These are phyloP conservation scores for Artibeus jamaicensis DNA, from an alignment of 2,797 vertebrate genomes.

Conservation along the genomic window DNA sequence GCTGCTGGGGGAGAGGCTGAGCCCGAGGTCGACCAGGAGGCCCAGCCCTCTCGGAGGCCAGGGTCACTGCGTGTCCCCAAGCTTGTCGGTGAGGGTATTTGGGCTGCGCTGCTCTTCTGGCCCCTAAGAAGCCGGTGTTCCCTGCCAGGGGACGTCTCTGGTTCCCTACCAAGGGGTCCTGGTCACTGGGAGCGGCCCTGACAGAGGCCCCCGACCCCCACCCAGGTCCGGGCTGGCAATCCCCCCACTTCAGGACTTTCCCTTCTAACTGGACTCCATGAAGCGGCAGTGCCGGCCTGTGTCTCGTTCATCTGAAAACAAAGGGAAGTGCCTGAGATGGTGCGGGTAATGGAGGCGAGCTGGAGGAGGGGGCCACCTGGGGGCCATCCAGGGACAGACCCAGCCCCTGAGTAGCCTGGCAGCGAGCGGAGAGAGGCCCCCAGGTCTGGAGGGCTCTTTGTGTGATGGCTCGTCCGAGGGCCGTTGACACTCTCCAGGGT, in stretches of 20 bases:
- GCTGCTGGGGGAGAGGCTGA: rapidly evolving
- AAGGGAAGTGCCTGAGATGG: background rate
- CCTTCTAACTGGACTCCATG: conserved; percentile 14
- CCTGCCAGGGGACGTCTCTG: background rate
- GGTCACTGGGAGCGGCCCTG: background rate
- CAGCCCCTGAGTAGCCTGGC: background rate
- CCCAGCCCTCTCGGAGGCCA: rapidly evolving
- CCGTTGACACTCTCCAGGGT: no score
- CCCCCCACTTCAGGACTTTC: conserved; percentile 21
- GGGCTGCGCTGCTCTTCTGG: background rate
- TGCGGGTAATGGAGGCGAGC: conserved; percentile 27
- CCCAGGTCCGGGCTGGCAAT: rapidly evolving
- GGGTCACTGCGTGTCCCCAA: no score
- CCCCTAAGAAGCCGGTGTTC: background rate
- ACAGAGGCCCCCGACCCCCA: no score
- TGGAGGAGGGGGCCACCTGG: background rate
- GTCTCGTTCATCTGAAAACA: conserved; percentile 65
- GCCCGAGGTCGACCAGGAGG: rapidly evolving
- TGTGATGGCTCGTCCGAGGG: no score
- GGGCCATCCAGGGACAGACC: no score
- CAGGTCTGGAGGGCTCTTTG: background rate
- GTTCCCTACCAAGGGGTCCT: background rate
- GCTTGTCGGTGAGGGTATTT: rapidly evolving
- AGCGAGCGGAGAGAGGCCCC: no score
- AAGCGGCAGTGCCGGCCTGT: background rate